A percentile compares a stretch with the other conserved stretches of the same genome.
Conservation (phyloP, 1,140 invertebrate species). For the Musca domestica region DNA sequence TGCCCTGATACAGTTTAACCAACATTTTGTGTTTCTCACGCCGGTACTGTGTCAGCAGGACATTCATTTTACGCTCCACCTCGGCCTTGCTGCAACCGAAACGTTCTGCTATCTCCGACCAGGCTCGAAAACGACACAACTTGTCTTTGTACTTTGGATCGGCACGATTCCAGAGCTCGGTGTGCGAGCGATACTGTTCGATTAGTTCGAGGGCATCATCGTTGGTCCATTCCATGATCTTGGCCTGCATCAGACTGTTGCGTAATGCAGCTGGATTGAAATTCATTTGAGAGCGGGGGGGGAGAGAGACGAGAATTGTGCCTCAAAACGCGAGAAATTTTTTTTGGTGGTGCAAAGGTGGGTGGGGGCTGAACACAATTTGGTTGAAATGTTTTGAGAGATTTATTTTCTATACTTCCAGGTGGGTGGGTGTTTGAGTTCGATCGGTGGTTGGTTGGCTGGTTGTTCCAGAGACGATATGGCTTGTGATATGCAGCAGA, state of each 20-base stretch:
- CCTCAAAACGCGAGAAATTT: no score
- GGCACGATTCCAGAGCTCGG: slow-evolving; percentile 57
- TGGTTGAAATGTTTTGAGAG: not conserved
- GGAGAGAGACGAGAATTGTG: not conserved
- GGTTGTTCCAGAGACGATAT: no score
- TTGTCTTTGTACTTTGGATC: slow-evolving; percentile 56
- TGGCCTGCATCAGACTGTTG: slow-evolving; percentile 24
- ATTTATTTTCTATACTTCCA: no score
- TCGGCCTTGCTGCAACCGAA: slow-evolving; percentile 56
- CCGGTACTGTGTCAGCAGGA: slow-evolving; percentile 56
- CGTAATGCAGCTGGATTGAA: slow-evolving; percentile 14
- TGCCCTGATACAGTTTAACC: slow-evolving; percentile 50
- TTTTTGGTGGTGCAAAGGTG: no score
- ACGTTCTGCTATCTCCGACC: slow-evolving; percentile 55
- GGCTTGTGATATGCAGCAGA: not conserved
- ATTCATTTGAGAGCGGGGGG: slow-evolving; percentile 9
- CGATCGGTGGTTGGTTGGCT: no score
- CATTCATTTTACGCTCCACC: slow-evolving; percentile 58
- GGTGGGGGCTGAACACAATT: not conserved
- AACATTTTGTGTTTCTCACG: slow-evolving; percentile 57
- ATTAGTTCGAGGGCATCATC: slow-evolving; percentile 56
- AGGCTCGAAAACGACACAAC: slow-evolving; percentile 53
- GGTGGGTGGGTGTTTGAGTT: not conserved
- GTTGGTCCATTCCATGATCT: slow-evolving; percentile 56
- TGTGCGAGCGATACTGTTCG: slow-evolving; percentile 55